phyloP scores from a whole-genome alignment of 2,888 invertebrate genomes.

The Latheticus oryzae region DNA sequence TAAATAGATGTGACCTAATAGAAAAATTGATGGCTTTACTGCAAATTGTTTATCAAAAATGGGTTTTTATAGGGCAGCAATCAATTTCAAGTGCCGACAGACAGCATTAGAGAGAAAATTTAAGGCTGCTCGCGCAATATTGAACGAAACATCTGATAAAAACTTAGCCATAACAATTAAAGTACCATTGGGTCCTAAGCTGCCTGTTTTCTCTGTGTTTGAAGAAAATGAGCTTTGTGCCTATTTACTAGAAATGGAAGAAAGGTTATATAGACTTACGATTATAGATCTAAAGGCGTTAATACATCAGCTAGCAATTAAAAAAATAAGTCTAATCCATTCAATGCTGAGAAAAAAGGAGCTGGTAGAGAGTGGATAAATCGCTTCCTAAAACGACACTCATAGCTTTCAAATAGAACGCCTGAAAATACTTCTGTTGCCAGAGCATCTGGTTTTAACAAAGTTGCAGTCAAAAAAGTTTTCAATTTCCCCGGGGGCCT shows the following conservation, averaged over 20 bases:
- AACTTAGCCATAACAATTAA: too few species aligned
- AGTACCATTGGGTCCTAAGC: neutral
- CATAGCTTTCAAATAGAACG: constrained; percentile 27
- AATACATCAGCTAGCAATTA: neutral
- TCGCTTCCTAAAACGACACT: constrained; percentile 32
- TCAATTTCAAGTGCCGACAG: too few species aligned
- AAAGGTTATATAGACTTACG: neutral
- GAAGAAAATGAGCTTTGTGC: neutral
- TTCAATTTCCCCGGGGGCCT: too few species aligned
- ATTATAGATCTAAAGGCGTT: neutral
- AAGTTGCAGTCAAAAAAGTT: constrained; percentile 29
- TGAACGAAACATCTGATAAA: too few species aligned
- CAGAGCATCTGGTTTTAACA: constrained; percentile 62
- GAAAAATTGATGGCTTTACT: too few species aligned
- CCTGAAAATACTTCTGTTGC: constrained; percentile 52
- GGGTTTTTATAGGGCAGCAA: too few species aligned
- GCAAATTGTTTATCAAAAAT: too few species aligned
- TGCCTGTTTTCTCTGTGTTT: neutral
- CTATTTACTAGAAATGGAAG: constrained; percentile 2
- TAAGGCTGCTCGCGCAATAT: too few species aligned
- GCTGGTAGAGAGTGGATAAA: constrained; percentile 37
- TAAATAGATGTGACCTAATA: too few species aligned
- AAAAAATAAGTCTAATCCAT: too few species aligned
- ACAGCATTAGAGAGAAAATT: too few species aligned
- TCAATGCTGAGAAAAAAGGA: constrained; percentile 13